These are phyloP conservation scores for Escarpia spicata DNA, from an alignment of 2,888 invertebrate species.

Conservation along the genomic window DNA sequence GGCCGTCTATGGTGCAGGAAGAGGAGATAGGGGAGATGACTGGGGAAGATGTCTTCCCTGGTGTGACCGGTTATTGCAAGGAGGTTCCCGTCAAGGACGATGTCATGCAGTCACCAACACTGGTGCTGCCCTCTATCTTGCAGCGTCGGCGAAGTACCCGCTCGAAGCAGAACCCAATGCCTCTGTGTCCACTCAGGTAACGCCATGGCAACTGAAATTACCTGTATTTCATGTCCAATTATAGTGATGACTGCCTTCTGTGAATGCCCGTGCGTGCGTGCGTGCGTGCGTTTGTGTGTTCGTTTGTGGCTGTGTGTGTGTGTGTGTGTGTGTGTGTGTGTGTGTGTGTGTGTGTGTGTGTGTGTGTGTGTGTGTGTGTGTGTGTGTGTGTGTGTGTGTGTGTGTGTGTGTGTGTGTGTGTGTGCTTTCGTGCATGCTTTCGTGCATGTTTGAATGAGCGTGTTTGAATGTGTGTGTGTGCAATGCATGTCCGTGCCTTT, in stretches of 20 bases:
- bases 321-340: background rate
- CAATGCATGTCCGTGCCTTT: background rate
- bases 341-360: background rate
- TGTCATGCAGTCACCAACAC: background rate
- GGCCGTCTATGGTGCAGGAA: background rate
- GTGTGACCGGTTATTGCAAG: background rate
- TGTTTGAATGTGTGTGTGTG: background rate
- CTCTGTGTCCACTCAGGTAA: slow-evolving; percentile 11
- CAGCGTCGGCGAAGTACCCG: background rate
- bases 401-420: background rate
- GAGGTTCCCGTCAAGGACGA: background rate
- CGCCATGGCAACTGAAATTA: background rate
- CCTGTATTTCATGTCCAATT: background rate
- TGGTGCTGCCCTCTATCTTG: background rate
- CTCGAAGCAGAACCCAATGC: background rate
- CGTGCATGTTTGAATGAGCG: background rate
- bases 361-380: background rate
- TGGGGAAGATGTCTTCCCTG: background rate
- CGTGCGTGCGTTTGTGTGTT: background rate
- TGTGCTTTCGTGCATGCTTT: background rate
- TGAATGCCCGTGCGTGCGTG: background rate
- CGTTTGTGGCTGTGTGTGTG: background rate
- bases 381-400: background rate
- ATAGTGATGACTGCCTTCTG: background rate
- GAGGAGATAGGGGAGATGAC: background rate